Percentiles rank a stretch among this genome's conserved stretches.
These are phyloP conservation scores for Phengaris alcon DNA, from an alignment of 2,888 invertebrate species.

Conservation along the genomic window DNA sequence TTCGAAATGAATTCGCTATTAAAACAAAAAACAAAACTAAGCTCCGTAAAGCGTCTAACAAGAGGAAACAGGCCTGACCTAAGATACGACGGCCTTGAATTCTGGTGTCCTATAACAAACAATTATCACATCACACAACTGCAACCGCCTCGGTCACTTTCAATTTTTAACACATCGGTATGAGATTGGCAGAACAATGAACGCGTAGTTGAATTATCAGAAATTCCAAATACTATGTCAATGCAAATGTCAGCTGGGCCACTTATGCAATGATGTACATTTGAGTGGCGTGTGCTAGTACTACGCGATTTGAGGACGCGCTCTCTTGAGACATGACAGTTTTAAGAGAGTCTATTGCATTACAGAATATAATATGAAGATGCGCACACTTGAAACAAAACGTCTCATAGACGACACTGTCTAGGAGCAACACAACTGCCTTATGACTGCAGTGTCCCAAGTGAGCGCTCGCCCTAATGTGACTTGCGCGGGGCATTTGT, in stretches of 20 bases:
- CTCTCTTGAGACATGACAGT: no score
- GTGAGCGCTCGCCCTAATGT: no score
- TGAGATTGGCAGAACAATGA: not conserved
- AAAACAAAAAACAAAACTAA: conserved; percentile 51
- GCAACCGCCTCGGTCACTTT: not conserved
- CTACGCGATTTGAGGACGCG: no score
- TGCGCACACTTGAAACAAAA: no score
- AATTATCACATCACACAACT: conserved; percentile 43
- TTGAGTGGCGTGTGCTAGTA: not conserved
- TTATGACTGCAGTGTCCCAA: no score
- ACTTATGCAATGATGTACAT: not conserved
- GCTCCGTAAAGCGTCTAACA: conserved; percentile 56
- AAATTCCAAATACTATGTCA: not conserved
- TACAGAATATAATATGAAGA: no score
- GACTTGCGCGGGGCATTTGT: no score
- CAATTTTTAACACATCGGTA: not conserved
- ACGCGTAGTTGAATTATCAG: not conserved
- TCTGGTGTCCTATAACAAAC: conserved; percentile 78
- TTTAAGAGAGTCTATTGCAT: no score
- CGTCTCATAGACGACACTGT: no score
- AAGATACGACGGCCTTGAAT: conserved; percentile 74
- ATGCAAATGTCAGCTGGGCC: not conserved
- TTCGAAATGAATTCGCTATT: conserved; percentile 56
- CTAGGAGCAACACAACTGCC: no score
- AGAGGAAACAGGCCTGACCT: conserved; percentile 68